Conservation (phyloP, 2,797 vertebrate species). For the Molossus molossus region DNA sequence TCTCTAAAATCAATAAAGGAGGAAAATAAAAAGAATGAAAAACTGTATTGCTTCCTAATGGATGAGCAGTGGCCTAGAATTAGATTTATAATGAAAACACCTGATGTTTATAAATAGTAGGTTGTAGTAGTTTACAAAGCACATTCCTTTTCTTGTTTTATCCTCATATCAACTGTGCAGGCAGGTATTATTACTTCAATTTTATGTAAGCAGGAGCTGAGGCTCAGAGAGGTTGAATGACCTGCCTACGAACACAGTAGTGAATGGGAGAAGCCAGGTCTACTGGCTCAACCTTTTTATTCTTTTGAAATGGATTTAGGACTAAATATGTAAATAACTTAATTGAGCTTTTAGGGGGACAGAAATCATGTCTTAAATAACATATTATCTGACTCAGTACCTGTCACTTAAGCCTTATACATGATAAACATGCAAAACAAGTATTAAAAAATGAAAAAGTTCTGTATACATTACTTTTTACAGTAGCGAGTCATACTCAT, state of each 20-base stretch:
- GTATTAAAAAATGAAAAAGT: neutral
- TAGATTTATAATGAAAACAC: neutral
- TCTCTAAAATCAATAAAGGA: too few relatives aligned
- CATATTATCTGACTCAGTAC: neutral
- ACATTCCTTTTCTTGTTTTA: neutral
- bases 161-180: neutral
- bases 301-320: constrained; percentile 37
- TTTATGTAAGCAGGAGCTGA: neutral
- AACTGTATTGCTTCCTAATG: neutral
- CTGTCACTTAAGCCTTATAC: neutral
- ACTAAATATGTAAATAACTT: neutral
- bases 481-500: neutral
- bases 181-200: neutral
- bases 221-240: neutral
- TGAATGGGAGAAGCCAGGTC: neutral
- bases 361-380: constrained; percentile 26
- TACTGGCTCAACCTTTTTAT: neutral
- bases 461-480: neutral
- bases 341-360: neutral
- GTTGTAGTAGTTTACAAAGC: neutral
- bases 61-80: neutral
- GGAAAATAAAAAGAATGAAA: neutral
- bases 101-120: neutral
- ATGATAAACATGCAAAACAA: neutral
- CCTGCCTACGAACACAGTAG: neutral